Conservation (phyloP, 2,797 vertebrate species). For the Syngnathus rostellatus region DNA sequence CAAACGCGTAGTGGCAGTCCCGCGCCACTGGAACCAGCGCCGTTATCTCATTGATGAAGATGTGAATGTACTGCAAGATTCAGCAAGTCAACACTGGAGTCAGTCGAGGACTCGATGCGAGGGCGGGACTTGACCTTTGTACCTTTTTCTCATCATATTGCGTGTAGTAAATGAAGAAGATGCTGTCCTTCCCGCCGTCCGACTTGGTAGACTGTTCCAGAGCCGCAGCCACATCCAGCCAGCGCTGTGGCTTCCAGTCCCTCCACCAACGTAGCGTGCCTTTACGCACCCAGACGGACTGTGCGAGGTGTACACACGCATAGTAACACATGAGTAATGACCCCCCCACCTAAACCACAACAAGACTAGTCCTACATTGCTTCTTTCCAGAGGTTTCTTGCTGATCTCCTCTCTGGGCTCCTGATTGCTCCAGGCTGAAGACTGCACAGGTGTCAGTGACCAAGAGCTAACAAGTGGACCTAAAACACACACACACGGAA, state of each 20-base stretch:
- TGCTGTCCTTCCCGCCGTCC: slow-evolving; percentile 78
- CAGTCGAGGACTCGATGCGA: not conserved
- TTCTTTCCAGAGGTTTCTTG: slow-evolving; percentile 83
- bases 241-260: slow-evolving; percentile 87
- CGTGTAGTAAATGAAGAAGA: slow-evolving; percentile 90
- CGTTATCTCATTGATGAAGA: slow-evolving; percentile 88
- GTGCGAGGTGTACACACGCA: slow-evolving; percentile 3
- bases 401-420: slow-evolving; percentile 70
- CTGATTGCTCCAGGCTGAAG: slow-evolving; percentile 79
- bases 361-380: slow-evolving; percentile 29
- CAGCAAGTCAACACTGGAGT: not conserved
- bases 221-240: slow-evolving; percentile 84
- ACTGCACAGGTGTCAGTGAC: slow-evolving; percentile 79
- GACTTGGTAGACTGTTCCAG: slow-evolving; percentile 85
- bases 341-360: no score
- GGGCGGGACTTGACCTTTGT: not conserved
- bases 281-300: slow-evolving; percentile 92
- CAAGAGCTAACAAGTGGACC: slow-evolving; percentile 61
- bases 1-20: slow-evolving; percentile 82
- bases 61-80: slow-evolving; percentile 77
- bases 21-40: slow-evolving; percentile 83
- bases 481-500: slow-evolving; percentile 55
- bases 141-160: slow-evolving; percentile 93
- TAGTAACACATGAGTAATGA: not conserved
- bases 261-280: slow-evolving; percentile 89